Base-by-base conservation (phyloP, 2,113 vertebrate species). In the Cichladusa arquata region DNA sequence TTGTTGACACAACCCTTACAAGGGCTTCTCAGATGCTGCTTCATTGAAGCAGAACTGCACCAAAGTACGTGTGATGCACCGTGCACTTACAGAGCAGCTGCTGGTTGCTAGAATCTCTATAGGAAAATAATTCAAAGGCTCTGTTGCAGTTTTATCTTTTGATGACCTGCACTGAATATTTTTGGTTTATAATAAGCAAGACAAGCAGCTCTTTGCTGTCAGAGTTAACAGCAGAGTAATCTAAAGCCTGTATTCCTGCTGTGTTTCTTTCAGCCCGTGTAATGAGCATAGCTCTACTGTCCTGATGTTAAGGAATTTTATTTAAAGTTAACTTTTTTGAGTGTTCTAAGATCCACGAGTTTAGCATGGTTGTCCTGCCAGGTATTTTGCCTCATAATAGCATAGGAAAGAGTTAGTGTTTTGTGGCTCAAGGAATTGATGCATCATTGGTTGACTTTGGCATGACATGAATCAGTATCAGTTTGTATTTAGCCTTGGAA, bases 1-100 rank as follows among this genome's bases (percentile, higher is more conserved):
- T 64, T 87, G 17, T 73, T 90, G 53, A 45, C 0, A 4, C 14
- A 51, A 17, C 10, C 24, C 20, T 74, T 90, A 77, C 19, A 19
- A 22, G 28, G 18, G 19, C 31, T 85, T 61, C 36, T 83, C 40
- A 29, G 26, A 26, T 88, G 36, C 58, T 82, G 26, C 18, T 10
- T 65, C 56, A 50, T 38, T 57, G 81, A 25, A 56, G 51, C 25
- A 85, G 44, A 87, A 19, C 36, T 82, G 25, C 61, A 40, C 53
- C 10, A 11, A 51, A 53, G 31, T 15, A 26, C 0, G 0, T 50
- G 38, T 14, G 50, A 19, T 54, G 12, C 28, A 24, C 48, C 1
- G 1, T 28, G 56, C 34, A 42, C 33, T 84, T 81, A 54, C 33
- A 81, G 44, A 81, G 50, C 65, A 73, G 40, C 70, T 81, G 34